Base-by-base conservation (phyloP, 2,888 invertebrate species). In the Charanyca ferruginea region DNA sequence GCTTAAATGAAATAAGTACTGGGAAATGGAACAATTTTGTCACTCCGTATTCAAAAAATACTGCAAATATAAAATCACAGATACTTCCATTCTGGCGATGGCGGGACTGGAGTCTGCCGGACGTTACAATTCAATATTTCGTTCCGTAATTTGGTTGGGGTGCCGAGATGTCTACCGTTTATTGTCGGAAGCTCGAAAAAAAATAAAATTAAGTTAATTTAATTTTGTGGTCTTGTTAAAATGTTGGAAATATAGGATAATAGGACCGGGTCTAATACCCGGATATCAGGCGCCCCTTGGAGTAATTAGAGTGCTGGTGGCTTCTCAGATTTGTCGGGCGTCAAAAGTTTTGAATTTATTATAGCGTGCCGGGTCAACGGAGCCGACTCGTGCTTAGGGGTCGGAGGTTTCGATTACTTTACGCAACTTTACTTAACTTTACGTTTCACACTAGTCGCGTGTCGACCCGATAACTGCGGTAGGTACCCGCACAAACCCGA, bases 41-140 rank as follows among this genome's bases (percentile, higher is more conserved):
- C 66, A 53, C 62, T 66, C 48, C 59, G 8, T 58, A 49, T 61
- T 69, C 42, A 49, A 77, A 69, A 77, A 65, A 63, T 66, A 62
- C 59, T 53, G 48, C 47, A 66, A 48, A 72, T 53, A 61, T 74
- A 63, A 75, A 75, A 63, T 73, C 63, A 57, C 47, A 68, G 48
- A 70, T 59, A 61, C 69, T 64, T 69, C 45, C 52, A 54, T 67
- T 72, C 32, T 38, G 42, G 11, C 58, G 60, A 28, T 38, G 42
- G 11, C 58, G 60, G 38, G 35, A 35, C 58, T 16, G 44, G 41
- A 42, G 32, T 28, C 66, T 54, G 53, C 65, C 71, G 77, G 80
- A 80, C 81, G 57, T 72, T 79, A 61, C 72, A 81, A 79, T 79
- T 77, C 74, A 73, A 81, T 79, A 79, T 74, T 73, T 71, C 60